Evolutionary conservation across 2,797 vertebrate species (phyloP).

Genomic region (Pangasius macronema): DNA sequence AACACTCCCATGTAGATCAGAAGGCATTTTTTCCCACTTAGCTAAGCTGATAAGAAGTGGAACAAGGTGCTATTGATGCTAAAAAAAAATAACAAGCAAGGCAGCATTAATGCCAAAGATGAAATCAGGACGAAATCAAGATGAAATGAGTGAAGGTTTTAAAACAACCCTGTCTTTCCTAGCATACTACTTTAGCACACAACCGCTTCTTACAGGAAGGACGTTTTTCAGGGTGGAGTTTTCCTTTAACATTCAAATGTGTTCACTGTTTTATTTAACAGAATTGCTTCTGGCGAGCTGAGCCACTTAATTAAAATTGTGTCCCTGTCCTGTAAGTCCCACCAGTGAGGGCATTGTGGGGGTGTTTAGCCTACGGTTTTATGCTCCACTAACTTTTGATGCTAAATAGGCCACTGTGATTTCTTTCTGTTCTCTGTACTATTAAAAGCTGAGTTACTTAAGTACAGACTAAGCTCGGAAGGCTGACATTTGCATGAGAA

Average conservation of each 20-base stretch:
- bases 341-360: neutral
- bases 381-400: constrained; percentile 19
- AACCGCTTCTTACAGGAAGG: neutral
- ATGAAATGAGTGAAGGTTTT: neutral
- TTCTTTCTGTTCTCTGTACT: neutral
- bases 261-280: neutral
- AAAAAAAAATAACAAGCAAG: neutral
- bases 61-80: neutral
- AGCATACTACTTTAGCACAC: neutral
- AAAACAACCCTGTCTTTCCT: neutral
- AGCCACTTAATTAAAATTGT: constrained; percentile 17
- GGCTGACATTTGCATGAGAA: neutral
- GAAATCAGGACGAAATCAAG: neutral
- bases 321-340: constrained; percentile 15
- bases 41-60: neutral
- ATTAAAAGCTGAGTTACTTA: constrained; percentile 10
- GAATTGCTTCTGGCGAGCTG: neutral
- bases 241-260: neutral
- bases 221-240: too few species aligned
- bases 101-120: neutral
- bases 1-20: neutral
- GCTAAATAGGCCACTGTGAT: constrained; percentile 24
- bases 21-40: neutral
- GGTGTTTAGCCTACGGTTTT: constrained; percentile 1
- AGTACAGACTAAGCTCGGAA: neutral